Percentiles rank a stretch among this genome's conserved stretches.
phyloP scores from a whole-genome alignment of 2,888 invertebrate species.

The Drosophila robusta region DNA sequence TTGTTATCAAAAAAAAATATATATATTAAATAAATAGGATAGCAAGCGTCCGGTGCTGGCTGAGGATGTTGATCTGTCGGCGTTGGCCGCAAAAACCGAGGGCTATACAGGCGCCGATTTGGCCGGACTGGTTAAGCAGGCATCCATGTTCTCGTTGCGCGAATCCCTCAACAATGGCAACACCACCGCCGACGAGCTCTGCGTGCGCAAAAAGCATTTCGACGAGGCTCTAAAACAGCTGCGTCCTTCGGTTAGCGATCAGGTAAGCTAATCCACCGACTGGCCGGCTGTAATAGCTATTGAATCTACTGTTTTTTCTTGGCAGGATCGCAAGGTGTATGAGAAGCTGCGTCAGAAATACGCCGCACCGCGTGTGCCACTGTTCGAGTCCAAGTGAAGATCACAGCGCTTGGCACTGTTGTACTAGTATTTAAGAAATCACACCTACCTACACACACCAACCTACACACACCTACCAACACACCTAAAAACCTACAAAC shows the following conservation, averaged over 20 bases:
- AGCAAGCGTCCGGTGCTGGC: constrained; percentile 92
- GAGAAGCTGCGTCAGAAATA: constrained; percentile 90
- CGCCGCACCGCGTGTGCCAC: constrained; percentile 83
- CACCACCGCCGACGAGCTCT: constrained; percentile 86
- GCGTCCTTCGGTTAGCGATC: constrained; percentile 93
- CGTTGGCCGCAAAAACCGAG: constrained; percentile 89
- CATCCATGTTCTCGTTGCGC: constrained; percentile 92
- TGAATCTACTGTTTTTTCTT: background rate
- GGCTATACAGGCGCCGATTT: constrained; percentile 98
- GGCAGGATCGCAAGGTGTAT: constrained; percentile 90
- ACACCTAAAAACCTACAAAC: constrained; percentile 1
- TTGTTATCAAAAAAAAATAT: background rate
- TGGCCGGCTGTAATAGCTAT: too few relatives aligned
- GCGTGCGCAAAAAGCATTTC: constrained; percentile 90
- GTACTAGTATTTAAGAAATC: constrained; percentile 48
- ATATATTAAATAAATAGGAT: constrained; percentile 87
- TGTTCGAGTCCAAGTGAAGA: constrained; percentile 55
- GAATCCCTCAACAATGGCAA: constrained; percentile 89
- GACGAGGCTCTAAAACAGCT: constrained; percentile 91
- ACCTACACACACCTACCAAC: background rate
- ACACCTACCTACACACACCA: constrained; percentile 6
- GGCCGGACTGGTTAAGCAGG: constrained; percentile 94
- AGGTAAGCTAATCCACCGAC: constrained; percentile 85
- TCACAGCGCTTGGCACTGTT: constrained; percentile 37
- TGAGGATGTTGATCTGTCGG: constrained; percentile 90